Evolutionary conservation across 2,888 invertebrate species (phyloP).

Genomic region (Tachina lurida): DNA sequence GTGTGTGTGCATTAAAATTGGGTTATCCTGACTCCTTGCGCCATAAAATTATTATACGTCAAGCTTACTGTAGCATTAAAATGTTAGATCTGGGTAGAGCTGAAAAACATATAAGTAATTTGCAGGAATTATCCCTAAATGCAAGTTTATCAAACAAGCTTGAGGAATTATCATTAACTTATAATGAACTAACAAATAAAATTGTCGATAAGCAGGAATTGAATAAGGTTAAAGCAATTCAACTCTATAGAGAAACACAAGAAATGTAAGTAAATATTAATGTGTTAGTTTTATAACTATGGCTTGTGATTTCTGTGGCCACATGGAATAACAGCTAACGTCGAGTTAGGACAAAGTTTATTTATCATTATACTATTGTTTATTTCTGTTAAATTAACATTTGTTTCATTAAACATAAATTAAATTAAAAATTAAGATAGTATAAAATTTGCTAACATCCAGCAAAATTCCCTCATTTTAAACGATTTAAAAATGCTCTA

Average conservation of each 20-base stretch:
- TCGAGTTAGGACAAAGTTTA: no score
- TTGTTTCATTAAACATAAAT: no score
- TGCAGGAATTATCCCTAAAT: constrained; percentile 72
- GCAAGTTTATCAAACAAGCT: constrained; percentile 70
- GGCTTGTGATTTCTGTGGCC: no score
- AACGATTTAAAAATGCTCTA: no score
- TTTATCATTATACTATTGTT: no score
- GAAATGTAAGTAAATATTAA: constrained; percentile 65
- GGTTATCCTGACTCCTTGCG: constrained; percentile 75
- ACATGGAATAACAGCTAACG: no score
- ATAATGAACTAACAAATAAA: constrained; percentile 30
- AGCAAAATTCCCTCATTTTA: no score
- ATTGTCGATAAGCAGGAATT: not conserved
- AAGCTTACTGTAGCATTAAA: constrained; percentile 76
- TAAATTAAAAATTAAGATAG: no score
- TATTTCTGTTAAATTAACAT: no score
- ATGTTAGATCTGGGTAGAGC: constrained; percentile 69
- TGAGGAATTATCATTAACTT: constrained; percentile 60
- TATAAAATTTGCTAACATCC: no score
- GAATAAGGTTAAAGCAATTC: not conserved
- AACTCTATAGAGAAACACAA: constrained; percentile 45
- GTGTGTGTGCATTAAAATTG: constrained; percentile 77
- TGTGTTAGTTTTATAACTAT: not conserved
- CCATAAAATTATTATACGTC: constrained; percentile 77
- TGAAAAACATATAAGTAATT: constrained; percentile 66